Evolutionary conservation across 2,113 vertebrate species (phyloP).

Genomic region (Ibidorhyncha struthersii): DNA sequence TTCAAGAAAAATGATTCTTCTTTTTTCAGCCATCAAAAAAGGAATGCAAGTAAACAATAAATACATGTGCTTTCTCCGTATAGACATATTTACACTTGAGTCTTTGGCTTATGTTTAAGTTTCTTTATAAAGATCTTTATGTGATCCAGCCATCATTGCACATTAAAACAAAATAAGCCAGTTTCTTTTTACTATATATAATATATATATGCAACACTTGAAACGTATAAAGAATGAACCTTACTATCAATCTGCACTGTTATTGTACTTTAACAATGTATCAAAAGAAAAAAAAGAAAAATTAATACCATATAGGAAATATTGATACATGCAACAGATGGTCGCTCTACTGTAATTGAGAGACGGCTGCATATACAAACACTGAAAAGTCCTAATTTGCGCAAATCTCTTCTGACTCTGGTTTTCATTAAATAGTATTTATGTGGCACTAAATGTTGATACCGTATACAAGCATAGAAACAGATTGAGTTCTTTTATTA

Average conservation of each 20-base stretch:
- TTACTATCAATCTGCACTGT: constrained; percentile 75
- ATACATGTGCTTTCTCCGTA: constrained; percentile 99
- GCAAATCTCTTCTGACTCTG: constrained; percentile 59
- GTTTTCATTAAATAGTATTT: constrained; percentile 71
- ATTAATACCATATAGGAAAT: constrained; percentile 71
- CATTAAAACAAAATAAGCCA: constrained; percentile 87
- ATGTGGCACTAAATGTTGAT: constrained; percentile 78
- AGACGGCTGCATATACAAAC: constrained; percentile 76
- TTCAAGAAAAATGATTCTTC: constrained; percentile 78
- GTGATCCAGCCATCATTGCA: constrained; percentile 91
- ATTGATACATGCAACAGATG: constrained; percentile 82
- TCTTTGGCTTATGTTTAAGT: constrained; percentile 99
- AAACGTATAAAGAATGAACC: constrained; percentile 76
- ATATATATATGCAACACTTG: constrained; percentile 78
- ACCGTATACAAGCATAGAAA: constrained; percentile 81
- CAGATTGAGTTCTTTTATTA: constrained; percentile 76
- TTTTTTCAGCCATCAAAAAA: constrained; percentile 88
- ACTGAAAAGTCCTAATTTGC: constrained; percentile 56
- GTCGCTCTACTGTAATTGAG: constrained; percentile 64
- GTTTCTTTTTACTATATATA: constrained; percentile 71
- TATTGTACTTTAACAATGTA: constrained; percentile 71
- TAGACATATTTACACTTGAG: constrained; percentile 99
- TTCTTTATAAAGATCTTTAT: constrained; percentile 86
- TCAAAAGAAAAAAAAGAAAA: constrained; percentile 56
- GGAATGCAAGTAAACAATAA: constrained; percentile 98